Evolutionary conservation across 1,140 invertebrate species (phyloP), one percentile per base, ranked within the genome.

Genomic region (Leptinotarsa defecta): DNA sequence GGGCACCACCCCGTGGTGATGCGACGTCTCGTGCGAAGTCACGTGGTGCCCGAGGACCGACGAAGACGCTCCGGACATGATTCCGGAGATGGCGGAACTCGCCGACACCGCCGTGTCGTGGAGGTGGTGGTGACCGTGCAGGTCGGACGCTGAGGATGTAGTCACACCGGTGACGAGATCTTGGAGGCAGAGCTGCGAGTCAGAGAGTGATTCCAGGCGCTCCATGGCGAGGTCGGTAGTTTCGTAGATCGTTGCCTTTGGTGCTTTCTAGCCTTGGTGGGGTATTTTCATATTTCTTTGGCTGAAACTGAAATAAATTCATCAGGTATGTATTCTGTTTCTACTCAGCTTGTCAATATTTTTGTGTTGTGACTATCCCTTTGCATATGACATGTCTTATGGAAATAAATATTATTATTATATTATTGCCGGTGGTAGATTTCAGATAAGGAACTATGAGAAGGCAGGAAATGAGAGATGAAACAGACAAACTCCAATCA

Each of bases 111-210:
- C 89, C 71, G 89, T 87, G 63, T 90, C 89, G 82, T 86, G 86
- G 48, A 88, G 90, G 74, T 91, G 86, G 83, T 89, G 90, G 81
- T 90, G 89, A 83, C 86, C 81, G 89, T 89, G 81, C 86, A 85
- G 70, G 86, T 88, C 80, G 85, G 80, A 86, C 85, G 77, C 85
- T 78, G 75, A 86, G 79, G 74, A 86, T 76, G 80, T 86, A 74
- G 70, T 86, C 73, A 84, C 87, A 49, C 85, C 86, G 11, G 87
- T 88, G 34, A 92, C 91, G 79, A 94, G 87, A 85, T 94, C 92
- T 83, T 93, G 92, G 48, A 94, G 89, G 79, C 92, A 93, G 17
- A 94, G 86, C 62, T 91, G 88, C 84, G 87, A 88, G 88, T 90
- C 89, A 82, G 86, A 89, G 87, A 88, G 88, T 86, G 85, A 89